These are phyloP conservation scores for Sebastes taczanowskii DNA, from an alignment of 2,797 vertebrate genomes.

Conservation along the genomic window DNA sequence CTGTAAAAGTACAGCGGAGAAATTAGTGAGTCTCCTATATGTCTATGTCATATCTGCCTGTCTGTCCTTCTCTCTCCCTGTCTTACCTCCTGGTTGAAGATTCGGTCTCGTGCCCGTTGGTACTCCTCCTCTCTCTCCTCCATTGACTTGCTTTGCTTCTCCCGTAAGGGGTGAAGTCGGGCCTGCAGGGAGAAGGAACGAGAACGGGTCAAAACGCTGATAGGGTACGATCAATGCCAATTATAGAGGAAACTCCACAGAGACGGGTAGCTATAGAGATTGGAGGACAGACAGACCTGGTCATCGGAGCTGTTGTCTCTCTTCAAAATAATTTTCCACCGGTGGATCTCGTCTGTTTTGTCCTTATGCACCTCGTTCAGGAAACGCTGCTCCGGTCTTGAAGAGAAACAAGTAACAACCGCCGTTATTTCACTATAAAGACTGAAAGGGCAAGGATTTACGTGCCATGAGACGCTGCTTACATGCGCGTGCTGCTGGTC, in stretches of 20 bases:
- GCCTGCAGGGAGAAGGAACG: slow-evolving; percentile 83
- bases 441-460: neutral
- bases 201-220: slow-evolving; percentile 65
- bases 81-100: slow-evolving; percentile 96
- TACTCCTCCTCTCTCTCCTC: slow-evolving; percentile 98
- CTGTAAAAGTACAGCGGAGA: slow-evolving; percentile 84
- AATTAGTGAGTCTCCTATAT: slow-evolving; percentile 44
- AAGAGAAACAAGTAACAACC: slow-evolving; percentile 48
- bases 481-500: slow-evolving; percentile 95
- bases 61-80: slow-evolving; percentile 20
- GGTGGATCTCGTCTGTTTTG: slow-evolving; percentile 91
- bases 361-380: slow-evolving; percentile 92
- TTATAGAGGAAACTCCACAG: slow-evolving; percentile 24
- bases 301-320: slow-evolving; percentile 95
- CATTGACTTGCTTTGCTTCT: slow-evolving; percentile 94
- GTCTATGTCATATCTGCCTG: neutral
- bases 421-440: neutral
- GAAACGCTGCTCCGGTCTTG: slow-evolving; percentile 94
- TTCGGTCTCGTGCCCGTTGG: slow-evolving; percentile 93
- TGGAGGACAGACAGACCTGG: slow-evolving; percentile 75
- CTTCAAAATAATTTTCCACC: slow-evolving; percentile 94
- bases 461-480: slow-evolving; percentile 53
- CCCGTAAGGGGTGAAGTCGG: slow-evolving; percentile 89
- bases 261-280: slow-evolving; percentile 13
- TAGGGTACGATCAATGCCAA: slow-evolving; percentile 37